Percentiles rank a stretch among this genome's conserved stretches.
Conservation (phyloP, 2,113 vertebrate genomes). For the Monarcha castaneiventris region DNA sequence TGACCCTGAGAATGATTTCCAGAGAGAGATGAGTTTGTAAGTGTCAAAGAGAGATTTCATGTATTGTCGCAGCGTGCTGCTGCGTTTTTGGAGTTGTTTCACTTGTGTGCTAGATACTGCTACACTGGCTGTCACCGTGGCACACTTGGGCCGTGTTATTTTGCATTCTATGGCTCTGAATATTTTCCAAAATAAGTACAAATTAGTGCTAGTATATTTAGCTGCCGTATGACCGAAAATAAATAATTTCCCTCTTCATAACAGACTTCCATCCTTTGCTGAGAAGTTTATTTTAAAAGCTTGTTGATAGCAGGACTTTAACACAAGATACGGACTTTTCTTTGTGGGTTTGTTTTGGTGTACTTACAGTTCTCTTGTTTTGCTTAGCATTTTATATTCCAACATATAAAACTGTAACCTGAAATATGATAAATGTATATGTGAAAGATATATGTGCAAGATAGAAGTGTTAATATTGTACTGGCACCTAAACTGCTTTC, state of each 20-base stretch:
- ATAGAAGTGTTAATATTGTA: not conserved
- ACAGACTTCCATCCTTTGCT: not conserved
- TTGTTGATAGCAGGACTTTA: not conserved
- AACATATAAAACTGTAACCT: not conserved
- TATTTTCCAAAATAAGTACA: not conserved
- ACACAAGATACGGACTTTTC: not conserved
- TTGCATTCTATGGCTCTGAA: not conserved
- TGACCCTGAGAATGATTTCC: conserved; percentile 90
- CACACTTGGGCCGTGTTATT: not conserved
- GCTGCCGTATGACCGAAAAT: not conserved
- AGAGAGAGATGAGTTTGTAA: conserved; percentile 96
- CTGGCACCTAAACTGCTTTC: not conserved
- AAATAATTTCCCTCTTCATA: not conserved
- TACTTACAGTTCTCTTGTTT: not conserved
- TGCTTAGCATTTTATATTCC: not conserved
- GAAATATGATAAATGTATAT: not conserved
- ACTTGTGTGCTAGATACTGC: not conserved
- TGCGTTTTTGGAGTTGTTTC: rapidly evolving
- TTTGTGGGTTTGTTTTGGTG: not conserved
- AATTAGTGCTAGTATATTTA: not conserved
- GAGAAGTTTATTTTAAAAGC: not conserved
- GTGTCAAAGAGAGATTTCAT: conserved; percentile 24
- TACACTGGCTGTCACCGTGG: rapidly evolving
- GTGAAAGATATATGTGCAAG: not conserved
- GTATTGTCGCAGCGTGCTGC: rapidly evolving